Conservation (phyloP, 2,113 vertebrate genomes). For the Andinoacara biseriatus region DNA sequence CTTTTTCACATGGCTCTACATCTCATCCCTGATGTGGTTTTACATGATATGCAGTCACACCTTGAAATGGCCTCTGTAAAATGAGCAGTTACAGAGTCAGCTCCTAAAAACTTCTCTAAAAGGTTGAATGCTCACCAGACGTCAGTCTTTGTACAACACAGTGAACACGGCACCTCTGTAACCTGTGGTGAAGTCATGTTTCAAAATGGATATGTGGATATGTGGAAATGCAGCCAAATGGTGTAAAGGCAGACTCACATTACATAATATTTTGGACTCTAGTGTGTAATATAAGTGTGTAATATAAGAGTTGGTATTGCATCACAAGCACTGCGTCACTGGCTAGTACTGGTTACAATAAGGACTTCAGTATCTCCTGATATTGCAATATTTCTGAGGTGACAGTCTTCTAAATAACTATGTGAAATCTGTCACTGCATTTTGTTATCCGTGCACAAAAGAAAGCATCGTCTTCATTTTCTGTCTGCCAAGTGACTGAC, state of each 20-base stretch:
- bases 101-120: too few species aligned
- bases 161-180: neutral
- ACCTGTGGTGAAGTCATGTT: too few species aligned
- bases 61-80: too few species aligned
- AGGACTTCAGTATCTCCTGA: too few species aligned
- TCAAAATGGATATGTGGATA: too few species aligned
- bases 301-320: neutral
- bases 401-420: neutral
- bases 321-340: too few species aligned
- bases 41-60: neutral
- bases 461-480: neutral
- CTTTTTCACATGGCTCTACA: neutral
- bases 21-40: neutral
- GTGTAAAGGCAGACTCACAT: neutral
- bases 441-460: neutral
- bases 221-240: neutral
- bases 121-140: too few species aligned
- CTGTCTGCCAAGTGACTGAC: neutral
- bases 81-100: too few species aligned
- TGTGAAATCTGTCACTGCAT: neutral
- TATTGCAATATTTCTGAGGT: neutral
- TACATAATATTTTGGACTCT: slow-evolving; percentile 2
- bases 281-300: neutral
- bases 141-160: neutral
- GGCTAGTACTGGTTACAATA: too few species aligned